Base-by-base conservation (phyloP, 2,888 invertebrate genomes). In the Cephus pulcher region DNA sequence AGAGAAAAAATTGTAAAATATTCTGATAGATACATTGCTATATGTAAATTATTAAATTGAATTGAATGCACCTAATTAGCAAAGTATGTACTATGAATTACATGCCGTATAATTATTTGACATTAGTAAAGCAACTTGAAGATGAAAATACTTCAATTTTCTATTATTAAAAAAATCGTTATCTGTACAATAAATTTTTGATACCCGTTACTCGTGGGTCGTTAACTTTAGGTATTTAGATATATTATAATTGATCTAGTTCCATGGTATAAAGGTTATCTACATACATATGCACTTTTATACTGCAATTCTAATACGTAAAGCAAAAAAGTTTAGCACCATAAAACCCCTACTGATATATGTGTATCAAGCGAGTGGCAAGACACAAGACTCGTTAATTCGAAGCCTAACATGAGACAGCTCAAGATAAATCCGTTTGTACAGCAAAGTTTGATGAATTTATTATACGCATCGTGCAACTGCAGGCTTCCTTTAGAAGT, bases 391-490 rank as follows among this genome's bases (percentile, higher is more conserved):
- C 56, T 56, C 23, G 56, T 56, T 56, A 56, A 23, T 23, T 23
- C 56, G 2, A 56, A 23, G 23, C 9, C 9, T 74, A 77, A 73
- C 78, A 79, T 75, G 77, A 76, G 79, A 73, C 69, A 80, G 79
- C 83, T 86, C 81, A 81, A 76, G 80, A 75, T 82, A 82, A 84
- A 81, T 81, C 80, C 82, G 79, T 82, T 76, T 78, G 85, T 83
- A 81, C 85, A 82, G 80, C 84, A 79, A 86, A 85, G 82, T 85
- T 86, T 85, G 82, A 85, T 82, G 80, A 82, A 84, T 56, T 56
- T 56, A 56, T 9, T 23, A 56, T 56, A 56, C 73, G 79, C 79
- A 12, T 34, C 12, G 56, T 11, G 12, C 32, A 15, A 32, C 74
- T 74, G 40, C 34, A 69, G 75, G 56, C 69, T 32, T 77, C 68